These are phyloP conservation scores for Lithophane ornitopus DNA, from an alignment of 2,888 invertebrate species.

Conservation along the genomic window DNA sequence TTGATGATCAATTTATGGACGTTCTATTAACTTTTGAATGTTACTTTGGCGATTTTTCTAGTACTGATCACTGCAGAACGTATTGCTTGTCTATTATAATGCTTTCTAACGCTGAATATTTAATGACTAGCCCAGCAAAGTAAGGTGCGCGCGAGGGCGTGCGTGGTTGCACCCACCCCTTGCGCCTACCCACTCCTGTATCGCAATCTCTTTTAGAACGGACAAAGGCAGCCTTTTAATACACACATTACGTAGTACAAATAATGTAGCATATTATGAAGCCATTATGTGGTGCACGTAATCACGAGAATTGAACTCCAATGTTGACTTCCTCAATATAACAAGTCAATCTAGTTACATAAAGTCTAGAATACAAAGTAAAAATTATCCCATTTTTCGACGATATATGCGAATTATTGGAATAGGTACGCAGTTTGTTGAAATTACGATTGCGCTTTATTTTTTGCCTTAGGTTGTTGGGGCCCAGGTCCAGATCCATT, in stretches of 20 bases:
- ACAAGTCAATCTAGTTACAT: slow-evolving; percentile 58
- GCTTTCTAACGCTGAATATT: slow-evolving; percentile 14
- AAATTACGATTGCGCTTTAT: slow-evolving; percentile 48
- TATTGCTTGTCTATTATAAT: slow-evolving; percentile 7
- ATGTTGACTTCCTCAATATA: slow-evolving; percentile 41
- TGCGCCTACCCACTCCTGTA: not conserved
- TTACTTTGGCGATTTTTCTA: not conserved
- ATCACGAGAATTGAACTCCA: slow-evolving; percentile 60
- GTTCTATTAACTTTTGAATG: not conserved
- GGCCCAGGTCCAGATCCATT: slow-evolving; percentile 55
- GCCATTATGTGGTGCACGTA: slow-evolving; percentile 44
- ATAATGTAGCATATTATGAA: slow-evolving; percentile 44
- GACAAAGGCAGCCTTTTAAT: slow-evolving; percentile 13
- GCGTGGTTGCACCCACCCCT: not conserved
- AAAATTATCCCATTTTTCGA: slow-evolving; percentile 21
- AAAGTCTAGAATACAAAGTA: slow-evolving; percentile 5
- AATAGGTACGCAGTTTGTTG: slow-evolving; percentile 9
- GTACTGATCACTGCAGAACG: slow-evolving; percentile 3
- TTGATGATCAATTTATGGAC: not conserved
- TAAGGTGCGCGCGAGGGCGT: not conserved
- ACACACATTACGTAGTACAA: slow-evolving; percentile 32
- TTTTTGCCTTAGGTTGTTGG: slow-evolving; percentile 42
- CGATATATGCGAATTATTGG: slow-evolving; percentile 2
- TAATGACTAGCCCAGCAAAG: slow-evolving; percentile 5
- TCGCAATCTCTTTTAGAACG: slow-evolving; percentile 5